These are phyloP conservation scores for Notodonta ziczac DNA, from an alignment of 2,888 invertebrate genomes.

Conservation along the genomic window DNA sequence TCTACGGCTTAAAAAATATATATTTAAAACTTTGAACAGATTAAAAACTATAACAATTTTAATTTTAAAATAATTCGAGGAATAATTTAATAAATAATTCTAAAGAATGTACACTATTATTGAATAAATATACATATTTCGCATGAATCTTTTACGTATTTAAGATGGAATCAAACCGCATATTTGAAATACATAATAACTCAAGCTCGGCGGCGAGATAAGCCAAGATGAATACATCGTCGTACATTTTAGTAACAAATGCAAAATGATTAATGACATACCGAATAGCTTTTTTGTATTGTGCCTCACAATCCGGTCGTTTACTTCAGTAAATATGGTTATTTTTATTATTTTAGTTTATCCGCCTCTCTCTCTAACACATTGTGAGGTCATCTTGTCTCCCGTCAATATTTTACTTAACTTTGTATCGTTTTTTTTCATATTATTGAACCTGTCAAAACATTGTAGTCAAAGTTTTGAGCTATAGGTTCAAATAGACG, in stretches of 20 bases:
- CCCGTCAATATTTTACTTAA: slow-evolving; percentile 3
- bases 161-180: background rate
- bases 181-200: slow-evolving; percentile 6
- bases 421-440: background rate
- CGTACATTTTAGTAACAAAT: slow-evolving; percentile 20
- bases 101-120: background rate
- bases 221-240: slow-evolving; percentile 23
- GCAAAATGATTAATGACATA: slow-evolving; percentile 36
- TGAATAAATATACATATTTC: slow-evolving; percentile 13
- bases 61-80: no score
- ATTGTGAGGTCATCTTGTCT: slow-evolving; percentile 6
- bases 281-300: slow-evolving; percentile 17
- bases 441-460: slow-evolving; percentile 2
- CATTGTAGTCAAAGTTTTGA: background rate
- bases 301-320: slow-evolving; percentile 14
- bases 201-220: slow-evolving; percentile 17
- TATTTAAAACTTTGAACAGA: no score
- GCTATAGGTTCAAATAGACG: background rate
- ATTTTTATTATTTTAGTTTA: slow-evolving; percentile 6
- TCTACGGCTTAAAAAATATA: no score
- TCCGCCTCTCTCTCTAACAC: background rate
- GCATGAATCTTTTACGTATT: background rate
- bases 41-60: no score
- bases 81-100: background rate
- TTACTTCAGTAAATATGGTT: slow-evolving; percentile 24